A percentile compares a stretch with the other conserved stretches of the same genome.
Conservation (phyloP, 2,797 vertebrate species). For the Malurus leucopterus region DNA sequence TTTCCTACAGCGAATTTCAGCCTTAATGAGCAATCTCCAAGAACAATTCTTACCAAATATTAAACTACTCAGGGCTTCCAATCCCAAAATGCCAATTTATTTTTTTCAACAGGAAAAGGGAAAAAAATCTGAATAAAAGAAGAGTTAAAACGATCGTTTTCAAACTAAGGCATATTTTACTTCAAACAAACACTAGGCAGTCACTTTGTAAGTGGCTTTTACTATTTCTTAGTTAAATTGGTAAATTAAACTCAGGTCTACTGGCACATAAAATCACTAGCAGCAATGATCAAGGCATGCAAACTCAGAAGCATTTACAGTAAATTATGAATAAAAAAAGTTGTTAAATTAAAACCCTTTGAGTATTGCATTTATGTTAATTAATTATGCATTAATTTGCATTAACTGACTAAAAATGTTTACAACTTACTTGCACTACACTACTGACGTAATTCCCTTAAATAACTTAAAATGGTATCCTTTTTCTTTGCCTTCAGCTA, state of each 20-base stretch:
- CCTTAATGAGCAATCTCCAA: slow-evolving; percentile 51
- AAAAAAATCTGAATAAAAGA: slow-evolving; percentile 44
- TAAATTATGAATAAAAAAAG: slow-evolving; percentile 79
- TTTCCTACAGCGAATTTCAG: slow-evolving; percentile 16
- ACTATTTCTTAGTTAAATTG: slow-evolving; percentile 76
- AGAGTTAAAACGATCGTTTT: slow-evolving; percentile 36
- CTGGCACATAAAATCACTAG: slow-evolving; percentile 87
- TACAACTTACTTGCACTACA: slow-evolving; percentile 61
- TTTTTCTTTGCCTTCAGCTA: not conserved
- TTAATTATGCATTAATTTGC: slow-evolving; percentile 68
- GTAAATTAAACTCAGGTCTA: slow-evolving; percentile 83
- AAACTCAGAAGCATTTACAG: slow-evolving; percentile 94
- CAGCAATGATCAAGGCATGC: slow-evolving; percentile 93
- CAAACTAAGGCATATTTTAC: slow-evolving; percentile 67
- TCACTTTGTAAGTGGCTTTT: slow-evolving; percentile 85
- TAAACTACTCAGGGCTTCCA: slow-evolving; percentile 81
- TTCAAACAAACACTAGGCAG: slow-evolving; percentile 73
- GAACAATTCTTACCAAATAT: slow-evolving; percentile 72
- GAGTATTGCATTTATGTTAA: slow-evolving; percentile 77
- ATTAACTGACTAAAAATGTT: slow-evolving; percentile 66
- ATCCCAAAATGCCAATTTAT: slow-evolving; percentile 66
- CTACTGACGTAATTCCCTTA: slow-evolving; percentile 50
- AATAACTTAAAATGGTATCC: slow-evolving; percentile 42
- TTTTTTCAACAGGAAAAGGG: slow-evolving; percentile 38
- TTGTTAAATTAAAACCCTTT: slow-evolving; percentile 82